Conservation (phyloP, 2,888 invertebrate species). For the Megalurothrips usitatus region DNA sequence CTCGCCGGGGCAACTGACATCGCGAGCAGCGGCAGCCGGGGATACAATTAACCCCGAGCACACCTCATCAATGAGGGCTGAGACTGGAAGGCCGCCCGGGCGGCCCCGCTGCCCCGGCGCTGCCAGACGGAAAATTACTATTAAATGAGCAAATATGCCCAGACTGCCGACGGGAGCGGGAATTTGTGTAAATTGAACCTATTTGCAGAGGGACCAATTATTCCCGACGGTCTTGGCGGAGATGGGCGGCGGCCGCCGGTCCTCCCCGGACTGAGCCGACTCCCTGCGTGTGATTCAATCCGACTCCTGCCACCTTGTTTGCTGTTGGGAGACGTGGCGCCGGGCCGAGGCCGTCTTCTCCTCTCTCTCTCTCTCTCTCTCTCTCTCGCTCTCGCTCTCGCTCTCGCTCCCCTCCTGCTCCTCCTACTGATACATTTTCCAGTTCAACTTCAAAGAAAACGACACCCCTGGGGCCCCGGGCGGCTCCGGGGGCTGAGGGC, state of each 20-base stretch:
- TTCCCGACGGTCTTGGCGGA: not conserved
- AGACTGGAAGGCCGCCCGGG: not conserved
- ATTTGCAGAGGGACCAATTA: conserved; percentile 13
- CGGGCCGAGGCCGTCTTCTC: not conserved
- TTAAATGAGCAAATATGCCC: conserved; percentile 14
- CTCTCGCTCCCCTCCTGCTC: not conserved
- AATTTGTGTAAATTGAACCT: conserved; percentile 19
- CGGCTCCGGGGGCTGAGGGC: not conserved
- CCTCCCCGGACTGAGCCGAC: not conserved
- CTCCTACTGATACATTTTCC: conserved; percentile 22
- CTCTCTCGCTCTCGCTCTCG: too few relatives aligned
- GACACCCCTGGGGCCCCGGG: not conserved
- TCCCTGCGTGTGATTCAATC: not conserved
- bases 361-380: too few relatives aligned
- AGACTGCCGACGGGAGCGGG: not conserved
- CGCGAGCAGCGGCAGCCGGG: not conserved
- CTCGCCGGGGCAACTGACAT: too few relatives aligned
- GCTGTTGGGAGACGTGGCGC: not conserved
- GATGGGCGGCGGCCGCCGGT: not conserved
- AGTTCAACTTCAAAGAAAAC: conserved; percentile 25
- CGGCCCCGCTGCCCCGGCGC: not conserved
- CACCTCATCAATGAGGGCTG: not conserved
- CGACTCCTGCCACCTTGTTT: not conserved
- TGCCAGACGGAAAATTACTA: conserved; percentile 19
- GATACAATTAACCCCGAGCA: not conserved